Conservation (phyloP, 2,888 invertebrate genomes). For the Zhengitettix transpicula region DNA sequence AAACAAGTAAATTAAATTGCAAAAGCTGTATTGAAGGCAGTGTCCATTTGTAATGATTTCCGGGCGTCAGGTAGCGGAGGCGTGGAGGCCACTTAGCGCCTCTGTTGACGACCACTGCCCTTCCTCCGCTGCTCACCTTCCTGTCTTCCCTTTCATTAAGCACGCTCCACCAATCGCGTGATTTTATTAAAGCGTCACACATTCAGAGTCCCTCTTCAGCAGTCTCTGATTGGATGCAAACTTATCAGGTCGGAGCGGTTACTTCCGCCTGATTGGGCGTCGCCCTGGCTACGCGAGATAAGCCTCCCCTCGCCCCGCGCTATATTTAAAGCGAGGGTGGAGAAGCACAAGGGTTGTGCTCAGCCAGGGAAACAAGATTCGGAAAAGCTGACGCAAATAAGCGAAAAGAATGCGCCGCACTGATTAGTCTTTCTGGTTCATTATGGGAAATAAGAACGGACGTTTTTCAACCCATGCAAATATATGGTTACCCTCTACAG, state of each 20-base stretch:
- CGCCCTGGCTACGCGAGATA: conserved; percentile 9
- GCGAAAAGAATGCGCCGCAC: not conserved
- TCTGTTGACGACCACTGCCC: not conserved
- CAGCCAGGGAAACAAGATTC: conserved; percentile 5
- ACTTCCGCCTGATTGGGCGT: conserved; percentile 15
- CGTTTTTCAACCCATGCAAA: too few relatives aligned
- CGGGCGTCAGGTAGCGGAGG: too few relatives aligned
- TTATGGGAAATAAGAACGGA: too few relatives aligned
- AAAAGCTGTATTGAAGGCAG: too few relatives aligned
- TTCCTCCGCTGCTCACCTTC: not conserved
- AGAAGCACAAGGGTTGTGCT: conserved; percentile 4
- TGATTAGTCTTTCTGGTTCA: too few relatives aligned
- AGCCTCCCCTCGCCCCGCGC: not conserved
- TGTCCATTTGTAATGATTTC: too few relatives aligned
- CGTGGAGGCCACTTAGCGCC: not conserved
- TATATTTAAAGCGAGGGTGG: too few relatives aligned
- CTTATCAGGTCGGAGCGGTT: conserved; percentile 13
- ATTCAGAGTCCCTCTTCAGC: conserved; percentile 5
- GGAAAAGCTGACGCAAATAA: conserved; percentile 8
- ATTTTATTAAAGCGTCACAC: conserved; percentile 15
- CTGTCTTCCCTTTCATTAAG: conserved; percentile 11
- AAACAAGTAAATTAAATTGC: too few relatives aligned
- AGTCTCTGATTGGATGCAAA: conserved; percentile 14
- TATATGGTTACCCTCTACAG: too few relatives aligned
- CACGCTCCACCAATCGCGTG: conserved; percentile 14